phyloP scores from a whole-genome alignment of 1,140 invertebrate species.

The Tetraneura akinire region DNA sequence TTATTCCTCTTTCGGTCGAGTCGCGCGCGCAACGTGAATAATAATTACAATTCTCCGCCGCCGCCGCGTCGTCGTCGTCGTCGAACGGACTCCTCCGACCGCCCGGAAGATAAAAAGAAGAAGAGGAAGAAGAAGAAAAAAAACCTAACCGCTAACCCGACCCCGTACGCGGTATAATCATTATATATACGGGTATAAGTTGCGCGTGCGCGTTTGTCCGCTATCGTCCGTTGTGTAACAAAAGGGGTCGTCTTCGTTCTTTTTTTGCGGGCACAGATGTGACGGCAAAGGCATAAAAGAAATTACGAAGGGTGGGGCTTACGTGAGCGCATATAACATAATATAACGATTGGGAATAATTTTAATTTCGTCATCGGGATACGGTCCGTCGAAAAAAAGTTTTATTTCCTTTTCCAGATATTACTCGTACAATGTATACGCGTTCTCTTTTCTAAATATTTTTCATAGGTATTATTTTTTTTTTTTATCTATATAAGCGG shows the following conservation, averaged over 20 bases:
- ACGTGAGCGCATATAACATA: background rate
- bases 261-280: slow-evolving; percentile 1
- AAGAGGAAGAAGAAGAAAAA: too few relatives aligned
- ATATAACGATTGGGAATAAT: slow-evolving; percentile 42
- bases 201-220: background rate
- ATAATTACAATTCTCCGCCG: slow-evolving; percentile 35
- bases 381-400: slow-evolving; percentile 19
- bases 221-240: background rate
- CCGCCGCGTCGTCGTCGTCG: background rate
- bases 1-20: background rate
- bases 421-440: too few relatives aligned
- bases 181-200: slow-evolving; percentile 7
- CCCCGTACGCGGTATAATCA: background rate
- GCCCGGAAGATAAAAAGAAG: too few relatives aligned
- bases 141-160: background rate
- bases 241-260: background rate
- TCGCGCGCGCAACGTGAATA: slow-evolving; percentile 43
- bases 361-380: slow-evolving; percentile 43
- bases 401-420: slow-evolving; percentile 21
- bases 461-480: too few relatives aligned
- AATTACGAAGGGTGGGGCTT: slow-evolving; percentile 24
- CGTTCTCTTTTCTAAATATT: too few relatives aligned
- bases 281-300: slow-evolving; percentile 2
- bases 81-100: too few relatives aligned
- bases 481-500: too few relatives aligned